Conservation (phyloP, 2,113 vertebrate species). For the Lampris megalopsis region DNA sequence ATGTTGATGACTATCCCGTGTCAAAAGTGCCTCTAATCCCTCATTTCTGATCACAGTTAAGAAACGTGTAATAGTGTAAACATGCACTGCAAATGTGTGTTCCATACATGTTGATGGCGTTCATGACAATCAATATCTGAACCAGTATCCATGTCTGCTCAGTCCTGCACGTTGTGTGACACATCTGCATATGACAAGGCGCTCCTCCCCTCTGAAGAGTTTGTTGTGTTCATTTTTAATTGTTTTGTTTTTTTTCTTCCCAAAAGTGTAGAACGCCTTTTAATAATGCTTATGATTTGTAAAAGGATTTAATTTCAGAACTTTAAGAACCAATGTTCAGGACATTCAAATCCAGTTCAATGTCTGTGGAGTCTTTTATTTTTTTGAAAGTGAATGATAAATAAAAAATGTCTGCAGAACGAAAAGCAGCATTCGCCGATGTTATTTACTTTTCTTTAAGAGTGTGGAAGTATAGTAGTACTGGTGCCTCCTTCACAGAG, state of each 20-base stretch:
- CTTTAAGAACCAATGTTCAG: conserved; percentile 32
- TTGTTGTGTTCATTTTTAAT: conserved; percentile 8
- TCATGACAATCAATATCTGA: conserved; percentile 38
- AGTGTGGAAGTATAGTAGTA: too few species aligned
- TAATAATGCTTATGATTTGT: conserved; percentile 36
- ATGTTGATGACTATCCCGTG: conserved; percentile 1
- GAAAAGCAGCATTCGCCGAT: neutral
- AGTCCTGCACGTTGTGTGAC: neutral
- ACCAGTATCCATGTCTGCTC: neutral
- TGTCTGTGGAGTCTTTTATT: conserved; percentile 48
- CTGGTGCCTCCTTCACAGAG: too few species aligned
- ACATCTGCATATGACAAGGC: too few species aligned
- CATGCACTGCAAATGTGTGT: conserved; percentile 32
- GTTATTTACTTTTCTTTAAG: neutral
- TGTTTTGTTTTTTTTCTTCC: conserved; percentile 18
- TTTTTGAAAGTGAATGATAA: conserved; percentile 57
- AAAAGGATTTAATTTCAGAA: conserved; percentile 41
- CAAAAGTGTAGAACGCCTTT: conserved; percentile 35
- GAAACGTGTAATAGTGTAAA: neutral
- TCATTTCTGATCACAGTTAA: neutral
- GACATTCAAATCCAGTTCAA: conserved; percentile 34
- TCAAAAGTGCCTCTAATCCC: neutral
- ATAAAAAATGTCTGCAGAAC: conserved; percentile 62
- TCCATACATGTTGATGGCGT: neutral
- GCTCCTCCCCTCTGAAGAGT: neutral